These are phyloP conservation scores for Yponomeuta sedellus DNA, from an alignment of 2,888 invertebrate species.

Conservation along the genomic window DNA sequence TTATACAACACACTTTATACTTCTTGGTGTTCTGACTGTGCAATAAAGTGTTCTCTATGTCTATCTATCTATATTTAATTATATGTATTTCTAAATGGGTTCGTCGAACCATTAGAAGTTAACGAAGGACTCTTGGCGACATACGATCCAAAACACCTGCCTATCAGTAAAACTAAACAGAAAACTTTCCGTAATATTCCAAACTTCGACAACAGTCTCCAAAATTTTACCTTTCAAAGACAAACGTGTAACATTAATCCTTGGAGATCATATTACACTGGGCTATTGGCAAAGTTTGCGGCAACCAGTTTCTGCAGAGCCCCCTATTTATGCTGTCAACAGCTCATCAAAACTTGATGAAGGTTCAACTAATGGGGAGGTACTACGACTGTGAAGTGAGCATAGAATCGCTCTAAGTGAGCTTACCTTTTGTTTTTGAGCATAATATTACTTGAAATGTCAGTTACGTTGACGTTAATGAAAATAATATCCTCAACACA, in stretches of 20 bases:
- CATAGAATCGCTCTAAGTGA: neutral
- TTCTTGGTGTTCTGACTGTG: too few species aligned
- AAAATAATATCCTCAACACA: too few species aligned
- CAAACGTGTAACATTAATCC: neutral
- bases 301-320: neutral
- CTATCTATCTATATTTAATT: too few species aligned
- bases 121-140: too few species aligned
- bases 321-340: neutral
- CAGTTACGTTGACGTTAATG: neutral
- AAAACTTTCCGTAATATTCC: neutral
- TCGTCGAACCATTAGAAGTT: too few species aligned
- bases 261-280: neutral
- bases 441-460: neutral
- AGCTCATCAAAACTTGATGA: neutral
- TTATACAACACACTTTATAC: too few species aligned
- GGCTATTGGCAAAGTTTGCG: neutral
- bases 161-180: too few species aligned
- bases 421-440: neutral
- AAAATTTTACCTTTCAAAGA: neutral
- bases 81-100: too few species aligned
- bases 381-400: neutral
- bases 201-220: neutral
- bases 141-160: too few species aligned
- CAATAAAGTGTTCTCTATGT: too few species aligned
- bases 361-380: neutral